A percentile compares a stretch with the other conserved stretches of the same genome.
Conservation (phyloP, 2,888 invertebrate species). For the Endomychus coccineus region DNA sequence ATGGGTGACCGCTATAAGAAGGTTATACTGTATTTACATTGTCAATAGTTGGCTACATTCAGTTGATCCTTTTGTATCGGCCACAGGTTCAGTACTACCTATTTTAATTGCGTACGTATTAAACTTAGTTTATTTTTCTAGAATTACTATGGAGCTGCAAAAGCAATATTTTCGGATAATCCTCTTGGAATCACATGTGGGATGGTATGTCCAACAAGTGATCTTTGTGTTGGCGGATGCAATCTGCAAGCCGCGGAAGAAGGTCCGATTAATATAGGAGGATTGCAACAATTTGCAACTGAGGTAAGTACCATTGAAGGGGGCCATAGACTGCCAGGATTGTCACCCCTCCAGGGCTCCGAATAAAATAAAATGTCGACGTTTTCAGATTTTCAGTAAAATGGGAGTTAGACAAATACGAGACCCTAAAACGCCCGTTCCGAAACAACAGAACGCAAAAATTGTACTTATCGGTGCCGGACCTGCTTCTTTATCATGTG, state of each 20-base stretch:
- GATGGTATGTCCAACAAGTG: slow-evolving; percentile 99
- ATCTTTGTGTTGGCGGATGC: slow-evolving; percentile 96
- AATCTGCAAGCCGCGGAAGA: slow-evolving; percentile 94
- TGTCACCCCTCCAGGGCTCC: too few relatives aligned
- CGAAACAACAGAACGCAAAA: slow-evolving; percentile 54
- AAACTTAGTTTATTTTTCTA: slow-evolving; percentile 38
- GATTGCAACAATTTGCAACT: slow-evolving; percentile 94
- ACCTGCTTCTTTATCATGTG: slow-evolving; percentile 93
- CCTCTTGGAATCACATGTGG: slow-evolving; percentile 92
- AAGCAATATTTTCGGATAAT: slow-evolving; percentile 94
- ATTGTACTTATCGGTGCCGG: slow-evolving; percentile 92
- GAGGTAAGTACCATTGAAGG: slow-evolving; percentile 60
- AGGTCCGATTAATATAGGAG: slow-evolving; percentile 97
- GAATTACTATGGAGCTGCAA: slow-evolving; percentile 98
- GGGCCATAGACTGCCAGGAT: not conserved
- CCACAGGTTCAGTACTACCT: not conserved
- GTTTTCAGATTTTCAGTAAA: slow-evolving; percentile 73
- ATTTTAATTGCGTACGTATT: not conserved
- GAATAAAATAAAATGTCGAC: not conserved
- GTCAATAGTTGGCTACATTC: too few relatives aligned
- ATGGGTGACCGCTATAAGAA: too few relatives aligned
- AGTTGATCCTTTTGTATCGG: too few relatives aligned
- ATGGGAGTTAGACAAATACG: slow-evolving; percentile 88
- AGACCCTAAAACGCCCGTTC: slow-evolving; percentile 59
- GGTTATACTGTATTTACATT: slow-evolving; percentile 1